Conservation (phyloP, 1,140 invertebrate species). For the Drosophila insularis region DNA sequence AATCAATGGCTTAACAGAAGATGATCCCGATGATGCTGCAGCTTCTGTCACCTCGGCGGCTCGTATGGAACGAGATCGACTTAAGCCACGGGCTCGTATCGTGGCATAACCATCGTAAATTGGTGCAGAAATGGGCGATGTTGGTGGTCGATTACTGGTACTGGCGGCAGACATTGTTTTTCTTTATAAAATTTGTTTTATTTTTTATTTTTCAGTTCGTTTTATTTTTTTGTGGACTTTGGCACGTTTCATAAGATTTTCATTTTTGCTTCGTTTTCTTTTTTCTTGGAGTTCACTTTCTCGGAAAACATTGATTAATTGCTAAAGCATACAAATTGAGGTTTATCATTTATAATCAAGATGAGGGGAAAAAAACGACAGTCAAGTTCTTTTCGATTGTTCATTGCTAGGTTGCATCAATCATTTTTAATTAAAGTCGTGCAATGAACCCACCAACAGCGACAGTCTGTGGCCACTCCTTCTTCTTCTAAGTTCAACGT, state of each 20-base stretch:
- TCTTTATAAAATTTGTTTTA: not conserved
- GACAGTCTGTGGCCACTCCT: slow-evolving; percentile 29
- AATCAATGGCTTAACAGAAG: slow-evolving; percentile 15
- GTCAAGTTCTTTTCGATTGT: slow-evolving; percentile 38
- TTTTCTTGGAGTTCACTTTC: slow-evolving; percentile 40
- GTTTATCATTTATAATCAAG: slow-evolving; percentile 64
- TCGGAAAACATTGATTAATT: slow-evolving; percentile 65
- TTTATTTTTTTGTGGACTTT: slow-evolving; percentile 27
- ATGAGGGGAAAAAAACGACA: not conserved
- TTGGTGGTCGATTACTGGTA: slow-evolving; percentile 72
- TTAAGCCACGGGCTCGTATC: slow-evolving; percentile 85
- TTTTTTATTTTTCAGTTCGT: slow-evolving; percentile 13
- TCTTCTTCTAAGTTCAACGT: not conserved
- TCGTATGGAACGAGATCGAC: slow-evolving; percentile 83
- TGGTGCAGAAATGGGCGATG: slow-evolving; percentile 84
- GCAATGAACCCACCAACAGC: slow-evolving; percentile 39
- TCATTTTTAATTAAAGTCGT: slow-evolving; percentile 69
- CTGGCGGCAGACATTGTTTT: slow-evolving; percentile 64
- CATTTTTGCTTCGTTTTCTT: slow-evolving; percentile 46
- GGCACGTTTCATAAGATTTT: slow-evolving; percentile 22
- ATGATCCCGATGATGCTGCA: slow-evolving; percentile 38
- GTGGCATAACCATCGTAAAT: slow-evolving; percentile 92
- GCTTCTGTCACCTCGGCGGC: slow-evolving; percentile 69
- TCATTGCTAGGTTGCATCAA: slow-evolving; percentile 72
- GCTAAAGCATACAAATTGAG: slow-evolving; percentile 61